Conservation (phyloP, 2,888 invertebrate species). For the Drosophila pseudotakahashii region DNA sequence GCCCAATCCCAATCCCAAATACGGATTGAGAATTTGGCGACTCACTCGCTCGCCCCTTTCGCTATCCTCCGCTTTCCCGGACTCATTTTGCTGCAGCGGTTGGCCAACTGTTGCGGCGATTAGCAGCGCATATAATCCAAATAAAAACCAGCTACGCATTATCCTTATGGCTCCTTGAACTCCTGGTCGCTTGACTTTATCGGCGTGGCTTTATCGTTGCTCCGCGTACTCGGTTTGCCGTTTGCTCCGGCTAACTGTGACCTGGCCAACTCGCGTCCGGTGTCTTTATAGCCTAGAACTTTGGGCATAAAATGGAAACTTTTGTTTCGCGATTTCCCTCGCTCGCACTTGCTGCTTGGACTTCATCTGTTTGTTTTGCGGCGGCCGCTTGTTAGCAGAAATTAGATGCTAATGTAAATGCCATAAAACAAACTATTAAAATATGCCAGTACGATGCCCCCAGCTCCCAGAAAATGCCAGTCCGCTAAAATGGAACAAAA, state of each 20-base stretch:
- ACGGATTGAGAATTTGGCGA: constrained; percentile 46
- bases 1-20: constrained; percentile 31
- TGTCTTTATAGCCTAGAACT: constrained; percentile 78
- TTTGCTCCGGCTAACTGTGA: constrained; percentile 56
- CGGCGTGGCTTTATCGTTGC: constrained; percentile 35
- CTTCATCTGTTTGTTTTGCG: constrained; percentile 18
- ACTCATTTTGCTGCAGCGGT: constrained; percentile 42
- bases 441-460: constrained; percentile 60
- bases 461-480: neutral
- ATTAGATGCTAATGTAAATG: constrained; percentile 81
- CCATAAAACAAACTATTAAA: constrained; percentile 80
- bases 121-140: constrained; percentile 75
- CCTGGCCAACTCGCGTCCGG: constrained; percentile 54
- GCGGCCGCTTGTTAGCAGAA: constrained; percentile 71
- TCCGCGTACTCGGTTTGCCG: constrained; percentile 6
- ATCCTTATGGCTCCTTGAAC: constrained; percentile 55
- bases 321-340: constrained; percentile 58
- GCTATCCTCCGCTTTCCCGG: constrained; percentile 3
- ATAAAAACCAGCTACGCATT: constrained; percentile 65
- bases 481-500: constrained; percentile 66
- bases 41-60: constrained; percentile 43
- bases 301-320: constrained; percentile 78
- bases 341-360: constrained; percentile 12
- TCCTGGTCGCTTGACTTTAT: constrained; percentile 51
- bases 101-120: constrained; percentile 76